Evolutionary conservation across 64 coral and sea anemone species (phyloP).

Genomic region (Exaiptasia diaphana): DNA sequence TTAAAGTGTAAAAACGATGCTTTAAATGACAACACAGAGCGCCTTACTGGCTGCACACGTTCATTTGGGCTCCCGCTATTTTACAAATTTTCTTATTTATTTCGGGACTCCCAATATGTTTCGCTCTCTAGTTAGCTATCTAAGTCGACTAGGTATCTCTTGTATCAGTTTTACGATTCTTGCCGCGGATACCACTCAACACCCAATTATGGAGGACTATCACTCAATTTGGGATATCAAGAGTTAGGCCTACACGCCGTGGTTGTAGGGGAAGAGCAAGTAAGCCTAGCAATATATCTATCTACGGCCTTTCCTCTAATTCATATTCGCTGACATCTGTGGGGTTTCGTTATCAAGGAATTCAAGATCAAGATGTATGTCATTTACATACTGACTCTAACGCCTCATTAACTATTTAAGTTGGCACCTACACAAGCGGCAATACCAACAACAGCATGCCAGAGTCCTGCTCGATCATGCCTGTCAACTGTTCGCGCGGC

Average conservation of each 20-base stretch:
- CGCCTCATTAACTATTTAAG: not conserved
- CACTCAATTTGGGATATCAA: conserved; percentile 17
- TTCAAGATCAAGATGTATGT: not conserved
- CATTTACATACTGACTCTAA: not conserved
- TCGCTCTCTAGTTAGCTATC: no score
- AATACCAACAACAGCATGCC: conserved; percentile 6
- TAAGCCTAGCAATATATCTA: not conserved
- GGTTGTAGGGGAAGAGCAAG: not conserved
- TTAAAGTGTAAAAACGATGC: no score
- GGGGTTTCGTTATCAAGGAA: not conserved
- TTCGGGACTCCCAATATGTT: no score
- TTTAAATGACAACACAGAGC: no score
- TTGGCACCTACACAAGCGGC: not conserved
- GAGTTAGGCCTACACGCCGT: not conserved
- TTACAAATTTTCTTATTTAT: no score
- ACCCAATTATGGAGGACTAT: not conserved
- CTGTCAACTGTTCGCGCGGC: not conserved
- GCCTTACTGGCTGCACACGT: no score
- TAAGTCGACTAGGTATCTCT: no score
- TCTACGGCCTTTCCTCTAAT: not conserved
- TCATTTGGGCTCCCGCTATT: no score
- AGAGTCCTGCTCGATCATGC: not conserved
- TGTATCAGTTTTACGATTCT: not conserved
- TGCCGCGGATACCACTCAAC: not conserved
- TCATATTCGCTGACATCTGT: not conserved